Evolutionary conservation across 2,888 invertebrate species (phyloP), one percentile per base, ranked within the genome.

Genomic region (Strigamia transsilvanica): DNA sequence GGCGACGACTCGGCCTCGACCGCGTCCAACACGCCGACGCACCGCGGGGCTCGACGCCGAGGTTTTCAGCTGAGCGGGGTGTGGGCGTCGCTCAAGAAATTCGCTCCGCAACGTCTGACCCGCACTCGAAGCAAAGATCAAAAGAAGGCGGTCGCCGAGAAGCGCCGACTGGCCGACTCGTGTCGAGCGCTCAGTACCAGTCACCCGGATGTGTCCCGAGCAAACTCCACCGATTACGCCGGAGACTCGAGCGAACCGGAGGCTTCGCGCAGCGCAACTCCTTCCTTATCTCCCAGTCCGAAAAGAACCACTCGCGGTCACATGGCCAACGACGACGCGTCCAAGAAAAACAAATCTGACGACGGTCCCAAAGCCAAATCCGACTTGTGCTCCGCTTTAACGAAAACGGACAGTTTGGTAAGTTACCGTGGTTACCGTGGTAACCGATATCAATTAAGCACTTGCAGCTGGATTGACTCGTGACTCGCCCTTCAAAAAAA

Each of bases 171-270:
- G 18, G 51, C 23, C 7, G 80, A 80, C 46, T 21, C 80, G 2
- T 15, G 32, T 42, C 38, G 79, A 10, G 27, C 81, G 21, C 46
- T 83, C 13, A 83, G 83, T 46, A 83, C 38, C 32, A 83, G 83
- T 56, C 83, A 83, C 46, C 83, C 83, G n/a, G 83, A 83, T 56
- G 83, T 83, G 4, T 83, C 83, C 9, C 82, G 79, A 9, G 79
- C 77, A 2, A 82, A 73, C 18, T 61, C 66, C 13, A 66, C 82
- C 18, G 83, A 83, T 18, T 83, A 79, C 21, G 77, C 51, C 12
- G 82, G 80, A 27, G 82, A 81, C 61, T 61, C 61, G 32, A 61
- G 61, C 61, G 66, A 66, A n/a, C 61, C 18, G 15, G 81, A 81
- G 9, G 38, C 81, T 6, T 81, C 81, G 23, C 81, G 81, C 34